Evolutionary conservation across 2,888 invertebrate species (phyloP).

Genomic region (Cotesia congregata): DNA sequence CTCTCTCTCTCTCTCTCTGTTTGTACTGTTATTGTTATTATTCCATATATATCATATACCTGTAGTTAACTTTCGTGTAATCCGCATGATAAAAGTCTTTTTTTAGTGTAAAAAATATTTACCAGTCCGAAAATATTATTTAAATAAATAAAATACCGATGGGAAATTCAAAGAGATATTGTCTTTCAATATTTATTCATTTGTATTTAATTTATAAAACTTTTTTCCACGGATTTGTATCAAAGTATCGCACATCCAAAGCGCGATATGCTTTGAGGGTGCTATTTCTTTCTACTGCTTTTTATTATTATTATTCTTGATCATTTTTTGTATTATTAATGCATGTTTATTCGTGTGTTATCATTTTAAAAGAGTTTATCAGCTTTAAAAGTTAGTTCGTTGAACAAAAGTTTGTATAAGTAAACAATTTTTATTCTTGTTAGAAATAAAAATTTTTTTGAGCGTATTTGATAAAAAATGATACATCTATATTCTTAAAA

Average conservation of each 20-base stretch:
- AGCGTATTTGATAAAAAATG: too few relatives aligned
- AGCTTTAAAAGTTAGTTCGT: neutral
- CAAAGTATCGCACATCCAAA: neutral
- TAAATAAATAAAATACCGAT: neutral
- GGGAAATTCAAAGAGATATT: neutral
- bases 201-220: neutral
- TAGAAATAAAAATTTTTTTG: too few relatives aligned
- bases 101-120: neutral
- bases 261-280: neutral
- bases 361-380: neutral
- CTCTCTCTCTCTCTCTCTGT: neutral
- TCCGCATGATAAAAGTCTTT: neutral
- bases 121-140: neutral
- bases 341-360: neutral
- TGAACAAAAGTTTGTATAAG: neutral
- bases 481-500: too few relatives aligned
- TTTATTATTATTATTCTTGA: neutral
- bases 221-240: neutral
- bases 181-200: neutral
- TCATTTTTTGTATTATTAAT: neutral
- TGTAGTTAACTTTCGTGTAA: neutral
- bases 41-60: neutral
- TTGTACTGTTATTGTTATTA: too few relatives aligned
- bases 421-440: too few relatives aligned
- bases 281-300: neutral